A percentile compares a stretch with the other conserved stretches of the same genome.
Evolutionary conservation across 2,113 vertebrate genomes (phyloP).

Genomic region (Bagarius yarrelli): DNA sequence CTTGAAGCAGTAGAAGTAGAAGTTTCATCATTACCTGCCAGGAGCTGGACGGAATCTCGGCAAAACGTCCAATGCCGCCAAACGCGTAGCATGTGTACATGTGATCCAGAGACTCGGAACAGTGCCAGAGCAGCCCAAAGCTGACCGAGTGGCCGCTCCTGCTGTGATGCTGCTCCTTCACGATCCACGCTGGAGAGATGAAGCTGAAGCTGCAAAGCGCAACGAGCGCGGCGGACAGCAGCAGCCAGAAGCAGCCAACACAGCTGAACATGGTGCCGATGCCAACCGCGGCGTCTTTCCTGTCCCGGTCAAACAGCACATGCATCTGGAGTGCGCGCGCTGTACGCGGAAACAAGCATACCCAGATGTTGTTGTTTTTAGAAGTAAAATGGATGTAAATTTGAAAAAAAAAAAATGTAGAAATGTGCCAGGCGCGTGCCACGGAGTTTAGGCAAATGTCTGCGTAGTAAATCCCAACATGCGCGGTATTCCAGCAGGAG

Average conservation of each 20-base stretch:
- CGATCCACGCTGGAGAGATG: conserved; percentile 85
- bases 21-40: conserved; percentile 77
- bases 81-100: conserved; percentile 80
- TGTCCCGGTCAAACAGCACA: conserved; percentile 74
- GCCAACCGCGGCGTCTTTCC: conserved; percentile 72
- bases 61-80: conserved; percentile 77
- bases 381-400: neutral
- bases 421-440: neutral
- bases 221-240: conserved; percentile 80
- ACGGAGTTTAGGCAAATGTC: neutral
- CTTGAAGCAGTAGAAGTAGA: too few relatives aligned
- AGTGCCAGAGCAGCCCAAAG: conserved; percentile 86
- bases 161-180: conserved; percentile 71
- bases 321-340: conserved; percentile 74
- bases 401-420: neutral
- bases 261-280: conserved; percentile 82
- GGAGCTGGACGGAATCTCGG: conserved; percentile 84
- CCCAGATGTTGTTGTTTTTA: too few relatives aligned
- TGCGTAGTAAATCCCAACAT: conserved; percentile 8
- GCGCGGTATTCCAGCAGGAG: neutral
- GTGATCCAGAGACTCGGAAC: conserved; percentile 76
- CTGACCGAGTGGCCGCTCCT: conserved; percentile 74
- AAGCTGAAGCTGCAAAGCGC: conserved; percentile 83
- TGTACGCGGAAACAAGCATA: conserved; percentile 50
- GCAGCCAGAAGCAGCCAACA: conserved; percentile 85